These are phyloP conservation scores for Copsychus sechellarum DNA, from an alignment of 2,113 vertebrate species.

Conservation along the genomic window DNA sequence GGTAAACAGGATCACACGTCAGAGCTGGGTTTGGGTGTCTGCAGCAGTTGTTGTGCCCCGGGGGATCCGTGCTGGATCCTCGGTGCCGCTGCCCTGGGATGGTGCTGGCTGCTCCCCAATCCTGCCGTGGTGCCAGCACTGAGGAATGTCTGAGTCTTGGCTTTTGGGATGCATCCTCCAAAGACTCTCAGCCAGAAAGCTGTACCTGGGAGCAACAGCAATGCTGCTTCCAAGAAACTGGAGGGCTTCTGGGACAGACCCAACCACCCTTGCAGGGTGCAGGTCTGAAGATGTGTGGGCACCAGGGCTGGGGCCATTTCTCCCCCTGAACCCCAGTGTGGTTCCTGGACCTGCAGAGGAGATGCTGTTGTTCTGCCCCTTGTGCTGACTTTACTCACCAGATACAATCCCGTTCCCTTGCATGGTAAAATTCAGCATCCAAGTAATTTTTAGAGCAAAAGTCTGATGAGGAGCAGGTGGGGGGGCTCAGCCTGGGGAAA, in stretches of 20 bases:
- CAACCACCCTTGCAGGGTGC: accelerated
- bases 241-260: background rate
- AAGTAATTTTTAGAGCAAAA: background rate
- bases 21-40: background rate
- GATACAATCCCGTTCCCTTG: background rate
- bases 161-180: accelerated
- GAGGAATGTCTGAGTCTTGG: background rate
- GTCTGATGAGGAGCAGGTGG: background rate
- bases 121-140: background rate
- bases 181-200: background rate
- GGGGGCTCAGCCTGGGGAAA: background rate
- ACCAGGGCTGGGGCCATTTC: background rate
- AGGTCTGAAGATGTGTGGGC: accelerated
- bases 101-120: background rate
- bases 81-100: background rate
- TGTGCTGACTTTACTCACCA: background rate
- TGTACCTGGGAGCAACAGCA: background rate
- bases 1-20: background rate
- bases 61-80: background rate
- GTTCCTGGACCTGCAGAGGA: accelerated
- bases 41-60: background rate
- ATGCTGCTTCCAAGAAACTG: background rate
- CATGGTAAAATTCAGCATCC: background rate
- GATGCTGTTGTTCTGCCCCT: background rate
- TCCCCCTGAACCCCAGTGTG: background rate